Evolutionary conservation across 2,888 invertebrate species (phyloP), one percentile per base, ranked within the genome.

Genomic region (Palloptera scutellata): DNA sequence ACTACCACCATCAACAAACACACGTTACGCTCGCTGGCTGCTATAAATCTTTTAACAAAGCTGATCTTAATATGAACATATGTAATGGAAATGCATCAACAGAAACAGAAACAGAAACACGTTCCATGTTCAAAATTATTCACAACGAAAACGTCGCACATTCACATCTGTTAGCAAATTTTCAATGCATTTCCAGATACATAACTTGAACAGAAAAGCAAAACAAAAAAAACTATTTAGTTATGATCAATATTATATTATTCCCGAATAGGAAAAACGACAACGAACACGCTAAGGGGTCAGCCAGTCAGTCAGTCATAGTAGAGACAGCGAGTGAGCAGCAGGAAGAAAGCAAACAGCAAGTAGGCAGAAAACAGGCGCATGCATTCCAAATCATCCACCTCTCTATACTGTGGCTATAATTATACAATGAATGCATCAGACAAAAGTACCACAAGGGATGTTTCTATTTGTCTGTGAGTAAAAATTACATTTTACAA

Each of bases 361-460:
- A 15, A 41, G 58, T 42, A 58, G 41, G 9, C 40, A 42, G 41
- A 17, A 42, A 30, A 42, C 41, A 42, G 42, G 40, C 41, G 15
- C 42, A 20, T 15, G 53, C 17, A 63, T 20, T 41, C 30, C 45
- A 48, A 63, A 45, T 55, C 58, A 52, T 51, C 64, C 19, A 40
- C 58, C 48, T 48, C 48, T 48, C 48, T 15, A 48, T 11, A 6
- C 48, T n/a, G 12, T 15, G 15, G 48, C 11, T 15, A 15, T 15
- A 48, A 11, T 15, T n/a, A 48, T 5, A 15, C 10, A 15, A 13
- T 40, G 17, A 15, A 13, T 40, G 17, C 40, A 9, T 53, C 19
- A 51, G 52, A 40, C n/a, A 11, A 12, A 30, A 48, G 30, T n/a
- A 30, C 15, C 12, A 17, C 52, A 43, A 63, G 58, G 64, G 64